Percentiles rank a stretch among this genome's conserved stretches.
Conservation (phyloP, 2,113 vertebrate genomes). For the Oceanites oceanicus region DNA sequence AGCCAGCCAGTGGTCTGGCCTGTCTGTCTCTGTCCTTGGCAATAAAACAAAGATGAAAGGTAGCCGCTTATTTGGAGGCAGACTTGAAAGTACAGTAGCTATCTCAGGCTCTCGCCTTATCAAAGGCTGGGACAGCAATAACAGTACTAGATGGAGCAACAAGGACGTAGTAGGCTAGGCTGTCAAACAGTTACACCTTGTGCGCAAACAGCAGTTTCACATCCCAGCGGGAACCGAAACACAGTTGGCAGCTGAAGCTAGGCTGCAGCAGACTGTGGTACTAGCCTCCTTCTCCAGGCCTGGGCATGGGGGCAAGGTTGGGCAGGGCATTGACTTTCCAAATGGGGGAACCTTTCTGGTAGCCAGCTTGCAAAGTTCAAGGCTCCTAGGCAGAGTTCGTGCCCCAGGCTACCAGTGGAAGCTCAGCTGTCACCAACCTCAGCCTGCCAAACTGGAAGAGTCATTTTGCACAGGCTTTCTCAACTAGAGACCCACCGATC, state of each 20-base stretch:
- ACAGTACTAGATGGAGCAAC: constrained; percentile 83
- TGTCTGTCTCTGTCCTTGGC: constrained; percentile 85
- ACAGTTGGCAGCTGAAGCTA: background rate
- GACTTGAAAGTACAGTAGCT: constrained; percentile 88
- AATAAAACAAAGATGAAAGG: constrained; percentile 89
- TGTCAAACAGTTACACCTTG: constrained; percentile 60
- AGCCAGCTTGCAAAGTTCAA: background rate
- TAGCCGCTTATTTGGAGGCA: constrained; percentile 84
- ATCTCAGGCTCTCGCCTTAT: constrained; percentile 88
- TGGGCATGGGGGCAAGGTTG: background rate
- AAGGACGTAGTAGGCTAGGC: constrained; percentile 73
- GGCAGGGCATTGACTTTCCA: background rate
- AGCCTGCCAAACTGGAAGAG: background rate
- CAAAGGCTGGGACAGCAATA: constrained; percentile 80
- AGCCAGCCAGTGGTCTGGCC: constrained; percentile 76
- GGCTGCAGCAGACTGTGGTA: background rate
- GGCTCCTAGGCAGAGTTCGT: accelerated
- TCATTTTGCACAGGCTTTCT: background rate
- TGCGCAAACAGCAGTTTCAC: constrained; percentile 46
- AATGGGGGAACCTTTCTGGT: background rate
- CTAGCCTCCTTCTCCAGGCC: background rate
- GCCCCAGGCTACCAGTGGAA: background rate
- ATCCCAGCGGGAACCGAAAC: background rate
- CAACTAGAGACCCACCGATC: background rate
- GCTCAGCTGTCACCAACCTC: background rate